phyloP scores from a whole-genome alignment of 1,140 invertebrate genomes.

The Cheumatopsyche charites region DNA sequence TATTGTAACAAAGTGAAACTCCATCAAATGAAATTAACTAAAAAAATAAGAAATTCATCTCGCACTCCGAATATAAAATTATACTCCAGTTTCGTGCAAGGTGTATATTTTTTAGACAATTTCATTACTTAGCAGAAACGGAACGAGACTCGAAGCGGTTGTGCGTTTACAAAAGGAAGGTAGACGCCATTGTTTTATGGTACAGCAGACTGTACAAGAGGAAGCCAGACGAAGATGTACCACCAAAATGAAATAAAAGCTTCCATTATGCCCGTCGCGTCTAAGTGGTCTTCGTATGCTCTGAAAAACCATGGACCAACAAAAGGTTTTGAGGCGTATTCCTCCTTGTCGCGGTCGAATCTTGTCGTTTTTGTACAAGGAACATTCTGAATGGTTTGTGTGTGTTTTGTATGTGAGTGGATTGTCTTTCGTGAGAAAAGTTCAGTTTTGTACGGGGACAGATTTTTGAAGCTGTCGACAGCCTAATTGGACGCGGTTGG shows the following conservation, averaged over 20 bases:
- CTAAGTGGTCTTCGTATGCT: conserved; percentile 34
- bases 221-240: conserved; percentile 26
- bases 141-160: background rate
- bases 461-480: background rate
- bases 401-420: too few species aligned
- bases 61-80: too few species aligned
- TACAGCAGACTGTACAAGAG: background rate
- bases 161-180: conserved; percentile 1
- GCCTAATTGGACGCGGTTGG: background rate
- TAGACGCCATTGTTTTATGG: conserved; percentile 28
- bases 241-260: conserved; percentile 35
- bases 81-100: background rate
- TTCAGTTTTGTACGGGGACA: background rate
- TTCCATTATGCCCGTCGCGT: conserved; percentile 31
- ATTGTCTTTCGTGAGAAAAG: too few species aligned
- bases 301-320: conserved; percentile 21
- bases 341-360: background rate
- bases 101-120: conserved; percentile 24
- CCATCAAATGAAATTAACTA: too few species aligned
- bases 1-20: too few species aligned
- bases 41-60: too few species aligned
- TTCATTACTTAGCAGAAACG: conserved; percentile 27
- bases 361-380: background rate
- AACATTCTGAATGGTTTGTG: too few species aligned
- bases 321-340: background rate